Base-by-base conservation (phyloP, 1,140 invertebrate species). In the Bombus sylvicola region DNA sequence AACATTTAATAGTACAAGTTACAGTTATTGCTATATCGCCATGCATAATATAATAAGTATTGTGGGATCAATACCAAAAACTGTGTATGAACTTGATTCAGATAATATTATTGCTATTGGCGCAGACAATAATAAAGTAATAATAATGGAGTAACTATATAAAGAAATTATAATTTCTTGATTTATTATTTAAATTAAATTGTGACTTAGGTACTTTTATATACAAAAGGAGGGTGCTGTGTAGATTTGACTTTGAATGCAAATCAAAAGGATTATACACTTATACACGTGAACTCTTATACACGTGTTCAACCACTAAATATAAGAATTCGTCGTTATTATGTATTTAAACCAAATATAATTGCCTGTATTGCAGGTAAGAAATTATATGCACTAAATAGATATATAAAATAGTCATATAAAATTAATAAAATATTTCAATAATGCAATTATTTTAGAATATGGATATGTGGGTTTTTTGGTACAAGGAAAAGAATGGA, bases 361-460 rank as follows among this genome's bases (percentile, higher is more conserved):
- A 39, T 68, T 71, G 75, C 86, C n/a, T 91, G 90, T 41, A 86
- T 89, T 25, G 81, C 88, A 91, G 86, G 90, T 91, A 88, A 31
- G 4, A 18, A 18, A 43, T 5, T 18, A 31, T 31, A 25, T 76
- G 31, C 34, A 47, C 59, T 57, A 73, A 64, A 81, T 47, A 31
- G 31, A 76, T 75, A 28, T 22, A 53, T 53, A 53, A 53, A 8
- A 53, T 84, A 22, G 34, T 68, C 18, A 18, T 41, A 66, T 74
- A 37, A 83, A 37, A 47, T 75, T 59, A 71, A 74, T 28, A 39
- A 80, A 25, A 43, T 81, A 43, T 64, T 81, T 71, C 47, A 57
- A 47, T 79, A 31, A 64, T 82, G 18, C 12, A 68, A 68, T 28
- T 25, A 68, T 83, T 85, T 22, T 66, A 92, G 91, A 87, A 57